Conservation (phyloP, 2,113 vertebrate species). For the Cynocephalus volans region DNA sequence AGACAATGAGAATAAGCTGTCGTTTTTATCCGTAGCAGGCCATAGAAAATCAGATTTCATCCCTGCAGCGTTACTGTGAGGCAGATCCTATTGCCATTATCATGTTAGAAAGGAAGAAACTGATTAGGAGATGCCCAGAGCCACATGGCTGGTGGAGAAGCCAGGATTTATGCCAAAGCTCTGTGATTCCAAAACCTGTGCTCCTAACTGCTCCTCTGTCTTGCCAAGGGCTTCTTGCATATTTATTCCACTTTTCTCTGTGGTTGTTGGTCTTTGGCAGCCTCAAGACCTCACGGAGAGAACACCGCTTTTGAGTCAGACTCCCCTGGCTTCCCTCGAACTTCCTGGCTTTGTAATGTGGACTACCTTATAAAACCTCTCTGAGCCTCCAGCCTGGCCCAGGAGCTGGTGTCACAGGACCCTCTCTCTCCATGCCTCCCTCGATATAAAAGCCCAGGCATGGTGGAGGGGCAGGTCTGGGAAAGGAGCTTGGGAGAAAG, state of each 20-base stretch:
- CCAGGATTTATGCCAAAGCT: neutral
- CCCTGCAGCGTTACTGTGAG: neutral
- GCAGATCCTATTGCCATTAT: neutral
- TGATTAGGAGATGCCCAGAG: neutral
- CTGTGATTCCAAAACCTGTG: accelerated
- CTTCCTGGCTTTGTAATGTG: neutral
- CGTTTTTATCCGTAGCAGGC: neutral
- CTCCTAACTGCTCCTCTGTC: neutral
- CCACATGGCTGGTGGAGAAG: accelerated
- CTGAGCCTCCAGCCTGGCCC: neutral
- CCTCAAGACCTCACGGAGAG: neutral
- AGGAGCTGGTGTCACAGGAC: accelerated
- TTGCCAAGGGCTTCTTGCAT: no score
- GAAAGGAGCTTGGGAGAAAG: neutral
- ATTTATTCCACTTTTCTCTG: neutral
- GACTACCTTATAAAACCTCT: neutral
- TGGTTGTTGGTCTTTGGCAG: neutral
- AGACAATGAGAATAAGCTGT: neutral
- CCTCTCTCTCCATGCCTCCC: neutral
- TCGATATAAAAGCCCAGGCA: neutral
- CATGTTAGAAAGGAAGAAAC: neutral
- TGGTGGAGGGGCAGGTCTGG: neutral
- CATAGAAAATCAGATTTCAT: neutral
- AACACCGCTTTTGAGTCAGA: neutral
- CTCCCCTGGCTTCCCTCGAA: neutral